Percentiles rank a stretch among this genome's conserved stretches.
Evolutionary conservation across 2,113 vertebrate species (phyloP).

Genomic region (Pomatorhinus ruficollis): DNA sequence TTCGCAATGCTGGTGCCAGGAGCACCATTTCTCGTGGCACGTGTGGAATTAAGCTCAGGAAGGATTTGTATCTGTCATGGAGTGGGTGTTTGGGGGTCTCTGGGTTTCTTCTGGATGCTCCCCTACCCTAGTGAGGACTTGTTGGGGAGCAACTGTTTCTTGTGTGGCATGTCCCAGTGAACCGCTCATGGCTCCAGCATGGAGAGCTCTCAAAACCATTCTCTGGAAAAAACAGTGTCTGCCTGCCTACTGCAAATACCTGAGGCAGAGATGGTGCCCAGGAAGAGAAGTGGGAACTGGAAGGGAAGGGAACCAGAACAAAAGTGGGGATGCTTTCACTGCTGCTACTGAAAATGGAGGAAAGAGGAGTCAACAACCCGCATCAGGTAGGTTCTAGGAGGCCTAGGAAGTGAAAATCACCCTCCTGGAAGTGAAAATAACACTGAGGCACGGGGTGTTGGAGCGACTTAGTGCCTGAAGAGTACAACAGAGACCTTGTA

Average conservation of each 20-base stretch:
- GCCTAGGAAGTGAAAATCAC: background rate
- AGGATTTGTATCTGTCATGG: background rate
- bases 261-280: background rate
- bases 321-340: background rate
- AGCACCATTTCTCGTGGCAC: background rate
- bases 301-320: background rate
- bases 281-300: background rate
- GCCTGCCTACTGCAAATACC: background rate
- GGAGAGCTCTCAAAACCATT: background rate
- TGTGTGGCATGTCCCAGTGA: fast-evolving
- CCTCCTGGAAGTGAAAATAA: background rate
- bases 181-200: background rate
- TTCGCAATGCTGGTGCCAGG: background rate
- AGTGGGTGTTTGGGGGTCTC: background rate
- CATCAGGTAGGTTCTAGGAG: background rate
- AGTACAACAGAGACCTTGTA: background rate
- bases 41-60: background rate
- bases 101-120: background rate
- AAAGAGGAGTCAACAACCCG: background rate
- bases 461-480: background rate
- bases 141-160: background rate
- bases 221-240: background rate
- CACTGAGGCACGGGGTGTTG: background rate
- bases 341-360: background rate
- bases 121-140: background rate